Percentiles rank a stretch among this genome's conserved stretches.
phyloP scores from a whole-genome alignment of 2,113 vertebrate genomes.

The Euleptes europaea region DNA sequence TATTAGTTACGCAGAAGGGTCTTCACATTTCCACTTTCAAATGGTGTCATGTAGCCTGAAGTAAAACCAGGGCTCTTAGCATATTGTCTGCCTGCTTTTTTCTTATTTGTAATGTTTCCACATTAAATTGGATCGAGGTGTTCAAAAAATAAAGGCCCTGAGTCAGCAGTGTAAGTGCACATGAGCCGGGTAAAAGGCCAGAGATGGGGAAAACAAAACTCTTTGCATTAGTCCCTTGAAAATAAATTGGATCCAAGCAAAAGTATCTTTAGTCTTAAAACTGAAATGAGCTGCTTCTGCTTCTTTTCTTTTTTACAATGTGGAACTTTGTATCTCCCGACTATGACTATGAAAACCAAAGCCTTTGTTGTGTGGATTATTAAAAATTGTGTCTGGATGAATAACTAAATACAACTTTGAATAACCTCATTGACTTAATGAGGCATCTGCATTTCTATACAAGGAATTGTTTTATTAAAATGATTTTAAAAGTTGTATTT shows the following conservation, averaged over 20 bases:
- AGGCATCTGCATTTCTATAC: neutral
- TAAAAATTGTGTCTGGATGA: neutral
- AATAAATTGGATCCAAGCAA: neutral
- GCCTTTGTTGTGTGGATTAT: neutral
- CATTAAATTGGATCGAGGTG: neutral
- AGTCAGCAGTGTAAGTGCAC: neutral
- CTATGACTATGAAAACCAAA: neutral
- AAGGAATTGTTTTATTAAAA: neutral
- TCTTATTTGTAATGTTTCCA: neutral
- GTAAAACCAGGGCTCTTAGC: conserved; percentile 1
- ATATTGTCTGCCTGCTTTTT: conserved; percentile 26
- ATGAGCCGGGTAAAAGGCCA: neutral
- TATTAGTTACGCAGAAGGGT: neutral
- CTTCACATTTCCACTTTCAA: conserved; percentile 16
- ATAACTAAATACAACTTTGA: neutral
- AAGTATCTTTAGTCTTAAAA: neutral
- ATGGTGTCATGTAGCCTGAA: neutral
- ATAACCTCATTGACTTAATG: neutral
- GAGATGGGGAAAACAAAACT: neutral
- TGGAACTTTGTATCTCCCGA: neutral
- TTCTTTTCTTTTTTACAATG: neutral
- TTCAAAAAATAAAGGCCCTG: neutral
- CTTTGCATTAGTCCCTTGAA: neutral
- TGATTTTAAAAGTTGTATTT: neutral
- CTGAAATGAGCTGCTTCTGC: neutral